Percentiles rank a stretch among this genome's conserved stretches.
phyloP scores from a whole-genome alignment of 1,140 invertebrate genomes.

The Formica exsecta region DNA sequence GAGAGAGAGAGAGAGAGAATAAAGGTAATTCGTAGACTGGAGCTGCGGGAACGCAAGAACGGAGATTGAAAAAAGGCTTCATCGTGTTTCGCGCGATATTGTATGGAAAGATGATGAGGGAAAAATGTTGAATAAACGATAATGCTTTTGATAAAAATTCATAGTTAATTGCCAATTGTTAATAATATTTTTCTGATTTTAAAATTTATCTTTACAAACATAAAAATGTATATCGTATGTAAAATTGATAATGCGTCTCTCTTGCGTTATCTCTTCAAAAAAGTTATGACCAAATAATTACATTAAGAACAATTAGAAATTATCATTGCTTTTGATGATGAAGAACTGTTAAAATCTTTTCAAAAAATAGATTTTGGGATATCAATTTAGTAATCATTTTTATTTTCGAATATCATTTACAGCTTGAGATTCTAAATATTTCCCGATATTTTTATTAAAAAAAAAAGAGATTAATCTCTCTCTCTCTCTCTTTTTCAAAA shows the following conservation, averaged over 20 bases:
- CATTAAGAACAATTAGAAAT: not conserved
- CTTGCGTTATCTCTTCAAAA: too few species aligned
- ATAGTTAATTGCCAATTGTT: conserved; percentile 25
- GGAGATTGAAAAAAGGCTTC: conserved; percentile 54
- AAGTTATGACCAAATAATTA: not conserved
- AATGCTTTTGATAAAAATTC: conserved; percentile 59
- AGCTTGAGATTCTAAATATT: not conserved
- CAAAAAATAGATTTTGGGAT: not conserved
- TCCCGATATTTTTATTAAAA: not conserved
- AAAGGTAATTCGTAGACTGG: conserved; percentile 52
- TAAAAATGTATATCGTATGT: not conserved
- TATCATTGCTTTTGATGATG: not conserved
- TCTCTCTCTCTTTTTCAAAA: not conserved
- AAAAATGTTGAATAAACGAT: conserved; percentile 45
- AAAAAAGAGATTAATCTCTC: not conserved
- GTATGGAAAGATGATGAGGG: conserved; percentile 23
- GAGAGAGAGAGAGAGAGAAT: conserved; percentile 55
- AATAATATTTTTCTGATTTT: not conserved
- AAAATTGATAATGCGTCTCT: too few species aligned
- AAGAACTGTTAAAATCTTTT: not conserved
- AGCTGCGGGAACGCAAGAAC: conserved; percentile 1
- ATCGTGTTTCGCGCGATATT: conserved; percentile 33
- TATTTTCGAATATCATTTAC: not conserved
- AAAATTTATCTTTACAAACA: not conserved
- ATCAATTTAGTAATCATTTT: not conserved